Base-by-base conservation (phyloP, 2,888 invertebrate species). In the Aricia artaxerxes region DNA sequence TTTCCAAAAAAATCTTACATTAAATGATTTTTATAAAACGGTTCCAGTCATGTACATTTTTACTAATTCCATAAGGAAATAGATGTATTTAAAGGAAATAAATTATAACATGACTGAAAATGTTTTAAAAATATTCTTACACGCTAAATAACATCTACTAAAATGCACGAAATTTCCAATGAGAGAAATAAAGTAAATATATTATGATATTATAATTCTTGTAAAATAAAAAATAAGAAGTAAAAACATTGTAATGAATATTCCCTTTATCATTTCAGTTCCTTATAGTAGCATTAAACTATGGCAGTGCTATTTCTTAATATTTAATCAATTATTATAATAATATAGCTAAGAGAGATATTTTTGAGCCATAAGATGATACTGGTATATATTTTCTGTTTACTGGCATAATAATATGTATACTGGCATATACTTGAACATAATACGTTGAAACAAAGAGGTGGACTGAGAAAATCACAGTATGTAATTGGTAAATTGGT, bases 111-210 rank as follows among this genome's bases (percentile, higher is more conserved):
- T 80, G 79, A 82, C 73, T 73, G 84, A 82, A 82, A 82, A 79
- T 78, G 83, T 84, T 84, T 82, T 82, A 84, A 53, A 53, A 44
- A 64, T 7, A 61, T 11, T 79, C 16, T 80, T 73, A 78, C 61
- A 79, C 60, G 16, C 78, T 79, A 73, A 80, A 77, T 61, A 73
- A 40, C 35, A 53, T 31, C 61, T 79, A 75, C 13, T 49, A 75
- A 75, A 75, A 49, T 40, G 60, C 31, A 73, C 24, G 24, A 6
- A n/a, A 35, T 11, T 64, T 9, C 2, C 3, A 31, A 31, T 64
- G 11, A 64, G 11, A 64, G 31, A 11, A 11, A 31, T 31, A 24
- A 9, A 3, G n/a, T 64, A 4, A 9, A 35, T 2, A 35, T 35
- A n/a, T n/a, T n/a, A 61, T 64, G 64, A 64, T 64, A 31, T 64